A percentile compares a stretch with the other conserved stretches of the same genome.
Conservation (phyloP, 2,888 invertebrate species). For the Andrena hattorfiana region DNA sequence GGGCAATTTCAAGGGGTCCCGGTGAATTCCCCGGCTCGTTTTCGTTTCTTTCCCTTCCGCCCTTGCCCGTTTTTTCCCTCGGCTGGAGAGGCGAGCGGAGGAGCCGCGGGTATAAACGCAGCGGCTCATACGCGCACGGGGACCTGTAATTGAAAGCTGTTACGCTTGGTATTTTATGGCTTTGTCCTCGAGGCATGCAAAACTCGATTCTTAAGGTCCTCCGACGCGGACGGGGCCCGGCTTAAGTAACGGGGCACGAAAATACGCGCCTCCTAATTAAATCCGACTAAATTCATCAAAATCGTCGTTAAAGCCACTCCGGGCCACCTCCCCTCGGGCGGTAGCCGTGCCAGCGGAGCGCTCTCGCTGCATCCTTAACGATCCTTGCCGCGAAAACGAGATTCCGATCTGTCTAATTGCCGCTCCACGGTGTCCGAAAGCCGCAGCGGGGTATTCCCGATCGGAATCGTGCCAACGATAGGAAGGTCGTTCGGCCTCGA, state of each 20-base stretch:
- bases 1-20: constrained; percentile 57
- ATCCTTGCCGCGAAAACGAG: constrained; percentile 70
- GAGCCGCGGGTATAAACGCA: constrained; percentile 16
- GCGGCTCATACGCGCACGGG: constrained; percentile 73
- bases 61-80: constrained; percentile 34
- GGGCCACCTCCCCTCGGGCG: constrained; percentile 52
- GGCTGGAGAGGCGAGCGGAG: constrained; percentile 26
- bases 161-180: constrained; percentile 83
- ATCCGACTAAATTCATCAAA: constrained; percentile 80
- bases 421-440: constrained; percentile 56
- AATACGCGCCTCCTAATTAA: constrained; percentile 80
- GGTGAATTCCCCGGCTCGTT: constrained; percentile 54
- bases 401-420: constrained; percentile 76
- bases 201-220: constrained; percentile 79
- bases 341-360: constrained; percentile 11
- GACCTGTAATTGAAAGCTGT: constrained; percentile 83
- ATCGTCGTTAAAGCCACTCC: constrained; percentile 72
- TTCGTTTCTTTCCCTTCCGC: constrained; percentile 41
- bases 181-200: constrained; percentile 81
- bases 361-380: constrained; percentile 58
- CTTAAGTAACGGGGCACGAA: constrained; percentile 75
- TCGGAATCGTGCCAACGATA: constrained; percentile 50
- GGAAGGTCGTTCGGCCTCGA: constrained; percentile 41
- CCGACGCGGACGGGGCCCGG: constrained; percentile 53
- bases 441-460: constrained; percentile 58